These are phyloP conservation scores for Camptogramma bilineatum DNA, from an alignment of 2,888 invertebrate genomes.

Conservation along the genomic window DNA sequence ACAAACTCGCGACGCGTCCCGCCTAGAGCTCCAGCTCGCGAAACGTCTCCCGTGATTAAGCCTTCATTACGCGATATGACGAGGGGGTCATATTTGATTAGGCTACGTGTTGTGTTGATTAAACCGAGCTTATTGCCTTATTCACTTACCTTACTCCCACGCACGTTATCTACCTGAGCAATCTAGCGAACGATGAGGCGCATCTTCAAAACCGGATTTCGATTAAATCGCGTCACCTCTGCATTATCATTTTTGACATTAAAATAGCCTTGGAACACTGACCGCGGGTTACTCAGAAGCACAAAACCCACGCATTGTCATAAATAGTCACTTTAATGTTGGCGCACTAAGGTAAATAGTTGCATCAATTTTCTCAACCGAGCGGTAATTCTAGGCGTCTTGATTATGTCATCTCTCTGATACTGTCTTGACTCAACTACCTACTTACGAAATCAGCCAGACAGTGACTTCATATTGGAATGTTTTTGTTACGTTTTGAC, in stretches of 20 bases:
- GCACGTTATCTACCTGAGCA: slow-evolving; percentile 55
- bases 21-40: slow-evolving; percentile 54
- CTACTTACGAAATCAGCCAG: slow-evolving; percentile 56
- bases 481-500: slow-evolving; percentile 37
- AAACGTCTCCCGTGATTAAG: slow-evolving; percentile 80
- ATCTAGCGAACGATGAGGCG: slow-evolving; percentile 47
- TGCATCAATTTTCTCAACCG: slow-evolving; percentile 53
- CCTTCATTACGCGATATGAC: slow-evolving; percentile 82
- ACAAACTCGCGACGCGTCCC: slow-evolving; percentile 61
- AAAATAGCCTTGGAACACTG: slow-evolving; percentile 66
- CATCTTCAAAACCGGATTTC: slow-evolving; percentile 62
- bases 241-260: slow-evolving; percentile 62
- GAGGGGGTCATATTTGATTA: slow-evolving; percentile 84
- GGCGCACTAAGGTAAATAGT: slow-evolving; percentile 44
- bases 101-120: slow-evolving; percentile 82
- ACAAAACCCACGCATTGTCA: slow-evolving; percentile 41
- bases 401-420: slow-evolving; percentile 58
- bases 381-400: slow-evolving; percentile 40
- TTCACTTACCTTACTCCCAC: slow-evolving; percentile 70
- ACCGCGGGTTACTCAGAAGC: slow-evolving; percentile 46
- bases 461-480: slow-evolving; percentile 59
- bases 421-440: slow-evolving; percentile 49
- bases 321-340: slow-evolving; percentile 44
- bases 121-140: slow-evolving; percentile 83
- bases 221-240: slow-evolving; percentile 54